Evolutionary conservation across 1,140 invertebrate genomes (phyloP).

Genomic region (Luehdorfia chinensis): DNA sequence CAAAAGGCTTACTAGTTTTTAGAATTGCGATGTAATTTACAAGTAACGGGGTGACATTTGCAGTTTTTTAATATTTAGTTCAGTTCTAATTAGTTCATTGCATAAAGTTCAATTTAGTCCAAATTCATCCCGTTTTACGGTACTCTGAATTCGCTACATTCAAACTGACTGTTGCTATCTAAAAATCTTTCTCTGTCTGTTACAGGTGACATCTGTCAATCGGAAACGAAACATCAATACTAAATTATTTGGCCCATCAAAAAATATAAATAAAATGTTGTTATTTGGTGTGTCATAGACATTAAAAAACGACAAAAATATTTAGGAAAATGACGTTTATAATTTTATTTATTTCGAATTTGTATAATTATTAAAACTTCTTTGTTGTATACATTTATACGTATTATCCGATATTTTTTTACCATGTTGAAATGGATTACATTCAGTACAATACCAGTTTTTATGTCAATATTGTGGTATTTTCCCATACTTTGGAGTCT

Average conservation of each 20-base stretch:
- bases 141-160: too few species aligned
- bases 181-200: not conserved
- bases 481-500: constrained; percentile 48
- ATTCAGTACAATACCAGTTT: constrained; percentile 36
- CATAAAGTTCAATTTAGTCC: too few species aligned
- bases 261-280: constrained; percentile 16
- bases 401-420: constrained; percentile 18
- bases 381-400: not conserved
- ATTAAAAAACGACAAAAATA: not conserved
- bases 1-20: too few species aligned
- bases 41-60: too few species aligned
- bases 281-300: not conserved
- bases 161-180: too few species aligned
- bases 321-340: not conserved
- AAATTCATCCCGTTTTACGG: too few species aligned
- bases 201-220: not conserved
- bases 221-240: constrained; percentile 10
- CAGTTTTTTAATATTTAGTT: too few species aligned
- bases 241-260: constrained; percentile 5
- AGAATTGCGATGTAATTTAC: too few species aligned
- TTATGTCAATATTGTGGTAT: constrained; percentile 45
- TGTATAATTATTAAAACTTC: not conserved
- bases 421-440: constrained; percentile 51
- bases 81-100: too few species aligned
- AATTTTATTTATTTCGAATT: not conserved